A percentile compares a stretch with the other conserved stretches of the same genome.
These are phyloP conservation scores for Alligator sinensis DNA, from an alignment of 2,113 vertebrate species.

Conservation along the genomic window DNA sequence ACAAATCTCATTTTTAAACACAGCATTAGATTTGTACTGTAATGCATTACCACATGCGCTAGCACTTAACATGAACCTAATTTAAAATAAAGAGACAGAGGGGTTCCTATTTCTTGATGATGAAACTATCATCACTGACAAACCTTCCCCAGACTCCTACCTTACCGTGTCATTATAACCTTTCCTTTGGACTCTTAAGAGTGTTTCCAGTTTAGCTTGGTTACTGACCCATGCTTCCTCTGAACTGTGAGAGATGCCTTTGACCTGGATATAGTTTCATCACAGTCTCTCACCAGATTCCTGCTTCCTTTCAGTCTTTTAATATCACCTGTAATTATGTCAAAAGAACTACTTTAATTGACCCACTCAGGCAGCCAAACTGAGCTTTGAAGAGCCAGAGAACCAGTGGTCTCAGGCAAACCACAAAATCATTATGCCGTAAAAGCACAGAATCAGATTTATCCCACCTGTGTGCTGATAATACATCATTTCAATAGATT, in stretches of 20 bases:
- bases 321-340: neutral
- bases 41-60: neutral
- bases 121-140: neutral
- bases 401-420: neutral
- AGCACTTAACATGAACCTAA: fast-evolving
- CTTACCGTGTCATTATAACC: neutral
- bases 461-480: fast-evolving
- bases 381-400: neutral
- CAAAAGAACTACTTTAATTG: neutral
- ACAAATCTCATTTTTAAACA: neutral
- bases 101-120: neutral
- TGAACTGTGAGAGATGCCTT: neutral
- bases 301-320: neutral
- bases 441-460: neutral
- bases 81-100: neutral
- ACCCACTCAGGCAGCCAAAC: neutral
- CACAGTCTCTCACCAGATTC: fast-evolving
- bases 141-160: neutral
- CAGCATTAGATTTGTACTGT: neutral
- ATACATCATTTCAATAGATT: neutral
- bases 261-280: neutral
- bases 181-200: neutral
- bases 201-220: fast-evolving
- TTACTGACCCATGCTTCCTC: neutral
- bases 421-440: neutral